Evolutionary conservation across 2,888 invertebrate genomes (phyloP), one percentile per base, ranked within the genome.

Genomic region (Galerucella pusilla): DNA sequence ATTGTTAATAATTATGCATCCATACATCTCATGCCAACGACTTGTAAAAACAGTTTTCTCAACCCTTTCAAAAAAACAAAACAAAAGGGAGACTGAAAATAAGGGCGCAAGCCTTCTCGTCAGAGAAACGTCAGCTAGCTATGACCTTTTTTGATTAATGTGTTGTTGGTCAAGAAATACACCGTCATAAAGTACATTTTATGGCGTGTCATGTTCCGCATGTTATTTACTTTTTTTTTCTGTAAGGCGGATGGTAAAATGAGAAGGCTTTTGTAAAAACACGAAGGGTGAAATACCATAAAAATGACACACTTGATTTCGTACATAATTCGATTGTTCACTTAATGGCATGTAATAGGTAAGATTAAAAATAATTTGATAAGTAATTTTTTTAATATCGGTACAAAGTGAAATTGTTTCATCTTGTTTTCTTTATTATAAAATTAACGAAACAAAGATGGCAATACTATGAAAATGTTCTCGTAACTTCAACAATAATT

Each of bases 121-220:
- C 66, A 66, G 65, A 66, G 61, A 75, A 54, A 64, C 69, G 72
- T 73, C 75, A 69, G 70, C 67, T 71, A 54, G 63, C 66, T 64
- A 74, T 68, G 74, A 71, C 83, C 81, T 84, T 83, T 83, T 83
- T 84, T 85, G 85, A 85, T 85, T 85, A 85, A 85, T 85, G 85
- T 82, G 80, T 81, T 83, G 83, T 84, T 84, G 85, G 84, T 83
- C 83, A 78, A 84, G 83, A 75, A 75, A 84, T 84, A 84, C 84
- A 85, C 84, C 85, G 83, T 84, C 81, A 84, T 85, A 84, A 85
- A 85, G 84, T 84, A 83, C 82, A 83, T 84, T 84, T 85, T 76
- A 76, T 68, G 71, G 72, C 75, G 73, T 76, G 76, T 74, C 74
- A 74, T 74, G 76, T 76, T 76, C 52, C 76, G 65, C 74, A 61